Evolutionary conservation across 2,888 invertebrate species (phyloP).

Genomic region (Campoplex capitator): DNA sequence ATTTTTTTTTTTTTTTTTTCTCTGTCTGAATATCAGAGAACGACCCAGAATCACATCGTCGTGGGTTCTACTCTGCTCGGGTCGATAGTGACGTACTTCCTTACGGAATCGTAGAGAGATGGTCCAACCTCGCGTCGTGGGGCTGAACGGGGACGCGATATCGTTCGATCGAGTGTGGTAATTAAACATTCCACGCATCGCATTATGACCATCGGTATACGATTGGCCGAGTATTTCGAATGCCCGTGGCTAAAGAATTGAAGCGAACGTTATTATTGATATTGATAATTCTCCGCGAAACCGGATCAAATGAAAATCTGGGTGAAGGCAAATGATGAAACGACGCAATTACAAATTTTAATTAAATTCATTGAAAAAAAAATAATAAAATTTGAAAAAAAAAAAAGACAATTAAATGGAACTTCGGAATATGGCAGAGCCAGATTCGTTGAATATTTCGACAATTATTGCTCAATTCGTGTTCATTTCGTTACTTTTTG

Average conservation of each 20-base stretch:
- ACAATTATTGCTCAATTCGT: not conserved
- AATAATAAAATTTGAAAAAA: not conserved
- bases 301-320: not conserved
- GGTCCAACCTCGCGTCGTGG: slow-evolving; percentile 18
- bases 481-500: not conserved
- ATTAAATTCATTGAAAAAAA: not conserved
- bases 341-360: not conserved
- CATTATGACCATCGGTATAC: slow-evolving; percentile 22
- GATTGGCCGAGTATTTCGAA: slow-evolving; percentile 8
- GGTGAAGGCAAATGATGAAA: not conserved
- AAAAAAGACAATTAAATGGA: not conserved
- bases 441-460: not conserved
- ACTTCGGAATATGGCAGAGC: not conserved
- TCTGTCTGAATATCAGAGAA: slow-evolving; percentile 61
- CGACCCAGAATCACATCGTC: slow-evolving; percentile 67
- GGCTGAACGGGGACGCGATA: slow-evolving; percentile 25
- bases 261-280: not conserved
- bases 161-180: slow-evolving; percentile 45
- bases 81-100: slow-evolving; percentile 70
- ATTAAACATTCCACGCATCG: slow-evolving; percentile 62
- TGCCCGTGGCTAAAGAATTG: slow-evolving; percentile 5
- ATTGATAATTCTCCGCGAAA: not conserved
- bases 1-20: not conserved
- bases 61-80: slow-evolving; percentile 64
- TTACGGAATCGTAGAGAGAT: slow-evolving; percentile 34